Percentiles rank a stretch among this genome's conserved stretches.
Evolutionary conservation across 2,797 vertebrate genomes (phyloP).

Genomic region (Chaetodon trifasciatus): DNA sequence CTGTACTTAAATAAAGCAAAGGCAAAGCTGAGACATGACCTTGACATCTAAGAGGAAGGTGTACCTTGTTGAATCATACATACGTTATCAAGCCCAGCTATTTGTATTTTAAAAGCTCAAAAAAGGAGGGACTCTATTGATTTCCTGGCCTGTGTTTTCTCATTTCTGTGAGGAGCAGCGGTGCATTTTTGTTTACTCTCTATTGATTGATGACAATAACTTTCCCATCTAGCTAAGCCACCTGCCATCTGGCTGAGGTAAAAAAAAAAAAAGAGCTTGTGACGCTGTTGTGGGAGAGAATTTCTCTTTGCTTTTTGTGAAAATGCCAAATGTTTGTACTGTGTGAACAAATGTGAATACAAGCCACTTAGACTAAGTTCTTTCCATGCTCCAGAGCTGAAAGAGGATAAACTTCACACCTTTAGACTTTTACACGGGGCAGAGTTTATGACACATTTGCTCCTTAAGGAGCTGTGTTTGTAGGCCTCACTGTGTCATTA

Average conservation of each 20-base stretch:
- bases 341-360: slow-evolving; percentile 56
- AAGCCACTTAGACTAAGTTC: slow-evolving; percentile 29
- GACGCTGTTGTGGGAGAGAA: slow-evolving; percentile 36
- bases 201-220: slow-evolving; percentile 72
- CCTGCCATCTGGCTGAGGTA: slow-evolving; percentile 59
- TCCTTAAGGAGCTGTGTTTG: slow-evolving; percentile 55
- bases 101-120: slow-evolving; percentile 1
- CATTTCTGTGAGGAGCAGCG: slow-evolving; percentile 53
- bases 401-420: slow-evolving; percentile 37
- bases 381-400: slow-evolving; percentile 10
- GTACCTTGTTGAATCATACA: slow-evolving; percentile 15
- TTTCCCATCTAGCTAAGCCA: slow-evolving; percentile 55
- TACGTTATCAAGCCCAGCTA: slow-evolving; percentile 1
- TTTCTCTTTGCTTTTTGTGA: slow-evolving; percentile 45
- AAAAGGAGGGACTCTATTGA: slow-evolving; percentile 22
- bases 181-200: slow-evolving; percentile 60
- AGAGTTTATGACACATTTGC: slow-evolving; percentile 51
- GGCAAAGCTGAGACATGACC: slow-evolving; percentile 14
- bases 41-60: slow-evolving; percentile 2
- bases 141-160: slow-evolving; percentile 51
- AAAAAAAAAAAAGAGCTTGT: slow-evolving; percentile 62
- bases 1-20: slow-evolving; percentile 31
- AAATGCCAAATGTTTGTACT: slow-evolving; percentile 55
- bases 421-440: slow-evolving; percentile 31
- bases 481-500: slow-evolving; percentile 46